Evolutionary conservation across 1,140 invertebrate genomes (phyloP), one percentile per base, ranked within the genome.

Genomic region (Sesamia nonagrioides): DNA sequence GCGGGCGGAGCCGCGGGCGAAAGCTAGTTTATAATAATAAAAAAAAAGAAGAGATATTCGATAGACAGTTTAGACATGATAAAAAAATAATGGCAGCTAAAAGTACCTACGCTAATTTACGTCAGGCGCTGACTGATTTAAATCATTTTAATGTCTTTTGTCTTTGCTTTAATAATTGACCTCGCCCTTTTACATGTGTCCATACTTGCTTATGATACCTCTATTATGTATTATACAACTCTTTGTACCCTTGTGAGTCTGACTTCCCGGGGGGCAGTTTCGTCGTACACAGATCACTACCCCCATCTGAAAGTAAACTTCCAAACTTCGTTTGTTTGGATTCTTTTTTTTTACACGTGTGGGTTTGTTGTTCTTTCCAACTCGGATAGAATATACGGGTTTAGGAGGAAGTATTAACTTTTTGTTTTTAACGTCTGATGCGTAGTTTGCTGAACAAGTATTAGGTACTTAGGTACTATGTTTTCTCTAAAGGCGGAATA

Each of bases 321-420:
- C 45, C 33, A 40, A 78, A 71, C 42, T 78, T 78, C 42, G 17
- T 18, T 54, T 78, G 63, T 78, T 58, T 60, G 15, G 60, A 9
- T 45, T 8, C 61, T 75, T 74, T 75, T 74, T 75, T 27, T 72
- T 72, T 72, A 56, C 63, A 77, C 17, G 72, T 77, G 74, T 77
- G 60, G 60, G 50, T 75, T 79, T 75, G 71, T 79, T 79, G 61
- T 79, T 73, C 71, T 79, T 79, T 42, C 35, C 48, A 73, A 79
- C 58, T 79, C 33, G 17, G 71, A 68, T 77, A 42, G 74, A 71
- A 75, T 79, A 79, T 79, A 79, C 78, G 78, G 78, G 78, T 27
- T 58, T 35, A 73, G 37, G 9, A 60, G 45, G 42, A 76, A 76
- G 58, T 66, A 50, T 48, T 33, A 50, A 2, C 33, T 50, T 76